Conservation (phyloP, 2,113 vertebrate genomes). For the Isurus oxyrinchus region DNA sequence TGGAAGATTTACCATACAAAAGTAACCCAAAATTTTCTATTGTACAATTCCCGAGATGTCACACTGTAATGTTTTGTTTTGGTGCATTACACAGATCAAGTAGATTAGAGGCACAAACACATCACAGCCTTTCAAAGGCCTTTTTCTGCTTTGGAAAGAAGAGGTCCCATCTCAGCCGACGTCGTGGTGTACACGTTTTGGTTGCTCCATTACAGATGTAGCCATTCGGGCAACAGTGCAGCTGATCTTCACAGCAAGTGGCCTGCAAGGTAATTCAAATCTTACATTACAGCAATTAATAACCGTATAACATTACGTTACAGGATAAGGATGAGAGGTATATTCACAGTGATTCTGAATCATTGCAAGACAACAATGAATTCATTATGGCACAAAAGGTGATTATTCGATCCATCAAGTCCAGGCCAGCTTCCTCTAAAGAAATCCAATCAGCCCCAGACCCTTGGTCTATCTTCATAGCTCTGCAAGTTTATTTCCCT, state of each 20-base stretch:
- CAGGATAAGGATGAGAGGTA: not conserved
- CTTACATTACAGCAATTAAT: not conserved
- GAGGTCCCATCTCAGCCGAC: not conserved
- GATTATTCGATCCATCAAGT: not conserved
- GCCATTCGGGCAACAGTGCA: slow-evolving; percentile 54
- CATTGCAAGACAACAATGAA: not conserved
- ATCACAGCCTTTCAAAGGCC: not conserved
- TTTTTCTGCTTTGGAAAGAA: not conserved
- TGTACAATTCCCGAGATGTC: not conserved
- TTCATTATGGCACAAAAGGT: not conserved
- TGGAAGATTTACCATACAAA: not conserved
- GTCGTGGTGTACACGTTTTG: not conserved
- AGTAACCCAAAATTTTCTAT: not conserved
- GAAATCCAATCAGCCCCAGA: not conserved
- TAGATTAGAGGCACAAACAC: not conserved
- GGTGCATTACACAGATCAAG: not conserved
- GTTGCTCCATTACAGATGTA: not conserved
- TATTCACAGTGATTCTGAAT: not conserved
- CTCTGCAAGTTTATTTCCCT: no score
- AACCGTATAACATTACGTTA: not conserved
- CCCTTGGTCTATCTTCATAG: not conserved
- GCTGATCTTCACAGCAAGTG: slow-evolving; percentile 57
- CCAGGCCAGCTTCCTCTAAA: not conserved
- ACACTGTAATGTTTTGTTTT: not conserved
- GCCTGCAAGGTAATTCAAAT: slow-evolving; percentile 47